Base-by-base conservation (phyloP, 1,140 invertebrate genomes). In the Protaetia brevitarsis region DNA sequence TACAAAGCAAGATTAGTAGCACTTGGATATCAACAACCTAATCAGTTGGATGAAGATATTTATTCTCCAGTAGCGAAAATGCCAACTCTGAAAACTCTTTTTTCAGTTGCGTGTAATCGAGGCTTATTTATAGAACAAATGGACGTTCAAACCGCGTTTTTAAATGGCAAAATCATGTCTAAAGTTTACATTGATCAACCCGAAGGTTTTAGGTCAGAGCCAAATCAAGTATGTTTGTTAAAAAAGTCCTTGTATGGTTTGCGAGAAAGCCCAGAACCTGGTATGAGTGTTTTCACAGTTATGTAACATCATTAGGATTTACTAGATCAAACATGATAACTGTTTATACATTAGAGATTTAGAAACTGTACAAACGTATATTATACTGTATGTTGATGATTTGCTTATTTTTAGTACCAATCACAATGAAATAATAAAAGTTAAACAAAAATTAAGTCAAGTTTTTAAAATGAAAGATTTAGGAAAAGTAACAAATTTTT, bases 101-200 rank as follows among this genome's bases (percentile, higher is more conserved):
- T 63, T 11, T 10, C 61, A 7, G 7, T 6, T 41, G 16, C 19
- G 11, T 31, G 1, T 21, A 10, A 62, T 13, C n/a, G 13, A 29
- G 23, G 23, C 13, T 11, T 63, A 27, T 21, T 63, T 27, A 51
- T 63, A 10, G 23, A 41, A 23, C 73, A 78, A 51, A 70, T 79
- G 58, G 79, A 81, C 66, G 72, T 80, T 13, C 66, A 70, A 62
- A 75, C 73, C 3, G 79, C 78, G 2, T 80, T 79, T 64, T 69
- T 80, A 27, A 73, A 80, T 69, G 72, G 74, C 8, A 58, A 71
- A 4, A 65, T 80, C 45, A 69, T 78, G 0, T 73, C 78, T 58
- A 71, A 74, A 63, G 65, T 79, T 1, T 78, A 72, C 66, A 73
- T 81, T 70, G 31, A 76, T 31, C 73, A 78, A 67, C 75, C 78